phyloP scores from a whole-genome alignment of 2,797 vertebrate genomes.

The Acrocephalus scirpaceus region DNA sequence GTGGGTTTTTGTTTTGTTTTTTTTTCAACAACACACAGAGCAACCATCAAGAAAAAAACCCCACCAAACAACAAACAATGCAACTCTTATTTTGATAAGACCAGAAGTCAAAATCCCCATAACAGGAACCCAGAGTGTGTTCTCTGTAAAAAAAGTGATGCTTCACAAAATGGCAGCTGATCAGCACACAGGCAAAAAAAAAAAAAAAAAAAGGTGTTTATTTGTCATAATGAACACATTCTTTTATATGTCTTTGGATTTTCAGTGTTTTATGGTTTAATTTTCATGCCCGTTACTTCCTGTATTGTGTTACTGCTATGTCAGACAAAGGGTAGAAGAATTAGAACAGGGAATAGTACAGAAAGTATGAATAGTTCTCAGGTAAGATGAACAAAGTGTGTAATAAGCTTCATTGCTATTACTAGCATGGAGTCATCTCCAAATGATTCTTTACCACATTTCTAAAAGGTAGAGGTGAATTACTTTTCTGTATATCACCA shows the following conservation, averaged over 20 bases:
- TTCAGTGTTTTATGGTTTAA: neutral
- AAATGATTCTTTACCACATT: neutral
- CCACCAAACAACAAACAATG: neutral
- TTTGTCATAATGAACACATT: neutral
- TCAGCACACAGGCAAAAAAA: neutral
- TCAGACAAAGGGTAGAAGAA: neutral
- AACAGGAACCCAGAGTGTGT: neutral
- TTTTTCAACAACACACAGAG: neutral
- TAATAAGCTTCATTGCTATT: neutral
- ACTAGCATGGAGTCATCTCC: neutral
- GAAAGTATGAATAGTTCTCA: neutral
- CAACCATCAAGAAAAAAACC: neutral
- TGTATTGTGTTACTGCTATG: neutral
- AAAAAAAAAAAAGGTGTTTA: neutral
- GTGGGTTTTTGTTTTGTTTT: neutral
- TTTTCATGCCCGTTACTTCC: neutral
- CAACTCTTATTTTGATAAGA: constrained; percentile 14
- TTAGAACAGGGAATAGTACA: neutral
- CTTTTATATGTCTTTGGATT: neutral
- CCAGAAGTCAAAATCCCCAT: neutral
- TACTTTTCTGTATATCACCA: neutral
- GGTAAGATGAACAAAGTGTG: neutral
- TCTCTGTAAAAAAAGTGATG: neutral
- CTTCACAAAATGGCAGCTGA: neutral
- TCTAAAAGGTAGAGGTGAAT: neutral